Evolutionary conservation across 2,113 vertebrate genomes (phyloP).

Genomic region (Corythoichthys intestinalis): DNA sequence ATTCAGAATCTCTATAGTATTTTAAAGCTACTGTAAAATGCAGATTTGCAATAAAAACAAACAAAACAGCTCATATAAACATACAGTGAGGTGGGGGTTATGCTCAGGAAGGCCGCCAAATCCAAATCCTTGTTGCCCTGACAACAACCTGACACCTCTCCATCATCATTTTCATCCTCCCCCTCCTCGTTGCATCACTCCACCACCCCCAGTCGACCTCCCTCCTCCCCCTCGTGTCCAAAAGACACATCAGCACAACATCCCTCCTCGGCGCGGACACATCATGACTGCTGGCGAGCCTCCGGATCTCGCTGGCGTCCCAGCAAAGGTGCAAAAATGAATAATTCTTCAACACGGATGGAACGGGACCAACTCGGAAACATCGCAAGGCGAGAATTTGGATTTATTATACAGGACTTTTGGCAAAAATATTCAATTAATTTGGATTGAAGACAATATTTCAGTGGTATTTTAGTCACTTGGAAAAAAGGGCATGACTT

Average conservation of each 20-base stretch:
- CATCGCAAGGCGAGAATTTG: neutral
- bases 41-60: neutral
- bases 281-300: slow-evolving; percentile 11
- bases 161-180: slow-evolving; percentile 25
- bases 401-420: neutral
- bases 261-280: slow-evolving; percentile 19
- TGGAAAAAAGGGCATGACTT: neutral
- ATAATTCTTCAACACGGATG: neutral
- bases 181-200: slow-evolving; percentile 53
- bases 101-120: neutral
- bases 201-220: slow-evolving; percentile 28
- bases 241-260: slow-evolving; percentile 25
- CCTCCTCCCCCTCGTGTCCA: slow-evolving; percentile 25
- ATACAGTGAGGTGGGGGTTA: slow-evolving; percentile 23
- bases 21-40: neutral
- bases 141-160: slow-evolving; percentile 39
- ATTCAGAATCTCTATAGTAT: neutral
- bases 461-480: neutral
- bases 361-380: neutral
- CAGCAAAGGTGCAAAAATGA: neutral
- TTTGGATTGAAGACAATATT: neutral
- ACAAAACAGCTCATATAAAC: neutral
- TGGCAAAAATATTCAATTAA: neutral
- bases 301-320: neutral
- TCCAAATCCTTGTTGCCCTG: slow-evolving; percentile 42